Conservation (phyloP, 2,888 invertebrate species). For the Prenolepis imparis region DNA sequence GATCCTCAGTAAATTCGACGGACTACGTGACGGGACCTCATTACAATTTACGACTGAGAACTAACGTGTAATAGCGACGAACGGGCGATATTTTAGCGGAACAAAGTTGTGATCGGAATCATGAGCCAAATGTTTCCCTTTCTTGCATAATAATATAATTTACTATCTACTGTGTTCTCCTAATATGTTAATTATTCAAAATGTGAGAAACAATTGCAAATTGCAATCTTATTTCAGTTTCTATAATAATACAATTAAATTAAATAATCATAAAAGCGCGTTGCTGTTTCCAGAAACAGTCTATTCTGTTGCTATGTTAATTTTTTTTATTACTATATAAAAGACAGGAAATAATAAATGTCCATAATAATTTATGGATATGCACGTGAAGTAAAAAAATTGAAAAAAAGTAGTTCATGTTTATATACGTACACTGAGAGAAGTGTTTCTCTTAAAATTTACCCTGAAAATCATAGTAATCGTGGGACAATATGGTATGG, state of each 20-base stretch:
- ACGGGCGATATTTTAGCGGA: slow-evolving; percentile 55
- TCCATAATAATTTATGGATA: too few relatives aligned
- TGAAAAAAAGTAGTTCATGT: too few relatives aligned
- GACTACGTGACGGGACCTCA: slow-evolving; percentile 50
- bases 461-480: too few relatives aligned
- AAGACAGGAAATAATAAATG: too few relatives aligned
- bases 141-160: neutral
- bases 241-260: neutral
- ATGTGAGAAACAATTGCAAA: neutral
- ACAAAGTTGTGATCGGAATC: slow-evolving; percentile 55
- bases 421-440: too few relatives aligned
- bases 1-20: slow-evolving; percentile 57
- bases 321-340: neutral
- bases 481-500: too few relatives aligned
- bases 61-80: slow-evolving; percentile 56
- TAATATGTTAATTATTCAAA: neutral
- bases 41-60: slow-evolving; percentile 60
- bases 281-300: neutral
- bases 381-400: neutral
- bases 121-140: neutral
- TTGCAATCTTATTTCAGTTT: neutral
- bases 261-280: neutral
- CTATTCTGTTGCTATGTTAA: neutral
- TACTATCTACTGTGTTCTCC: neutral
- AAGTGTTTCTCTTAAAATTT: too few relatives aligned